These are phyloP conservation scores for Acropternis orthonyx DNA, from an alignment of 2,797 vertebrate genomes.

Conservation along the genomic window DNA sequence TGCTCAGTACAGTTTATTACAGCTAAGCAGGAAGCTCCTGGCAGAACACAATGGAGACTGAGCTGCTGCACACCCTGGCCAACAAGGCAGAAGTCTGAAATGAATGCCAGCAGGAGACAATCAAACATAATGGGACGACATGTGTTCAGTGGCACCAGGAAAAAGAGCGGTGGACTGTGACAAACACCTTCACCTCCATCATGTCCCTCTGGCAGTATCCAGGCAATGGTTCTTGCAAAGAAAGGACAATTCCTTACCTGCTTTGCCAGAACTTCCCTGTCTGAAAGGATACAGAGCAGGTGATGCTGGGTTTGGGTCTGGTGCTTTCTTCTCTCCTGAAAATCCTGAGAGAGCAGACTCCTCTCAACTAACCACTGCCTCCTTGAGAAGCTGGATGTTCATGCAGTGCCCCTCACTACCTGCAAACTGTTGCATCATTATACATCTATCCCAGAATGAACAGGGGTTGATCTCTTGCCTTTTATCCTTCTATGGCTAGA, in stretches of 20 bases:
- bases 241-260: not conserved
- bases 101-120: not conserved
- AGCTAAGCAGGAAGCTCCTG: not conserved
- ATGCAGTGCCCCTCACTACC: not conserved
- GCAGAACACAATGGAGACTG: not conserved
- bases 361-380: not conserved
- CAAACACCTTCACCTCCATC: not conserved
- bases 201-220: rapidly evolving
- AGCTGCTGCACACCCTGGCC: not conserved
- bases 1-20: not conserved
- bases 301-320: not conserved
- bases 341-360: not conserved
- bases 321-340: not conserved
- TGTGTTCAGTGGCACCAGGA: not conserved
- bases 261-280: not conserved
- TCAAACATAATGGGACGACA: not conserved
- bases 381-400: not conserved
- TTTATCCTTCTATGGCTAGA: not conserved
- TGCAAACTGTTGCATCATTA: not conserved
- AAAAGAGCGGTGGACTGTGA: rapidly evolving
- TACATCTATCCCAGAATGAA: not conserved
- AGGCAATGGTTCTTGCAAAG: not conserved
- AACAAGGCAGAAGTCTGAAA: not conserved
- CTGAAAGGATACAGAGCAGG: not conserved
- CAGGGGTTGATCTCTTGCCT: not conserved